Evolutionary conservation across 1,140 invertebrate genomes (phyloP).

Genomic region (Contarinia nasturtii): DNA sequence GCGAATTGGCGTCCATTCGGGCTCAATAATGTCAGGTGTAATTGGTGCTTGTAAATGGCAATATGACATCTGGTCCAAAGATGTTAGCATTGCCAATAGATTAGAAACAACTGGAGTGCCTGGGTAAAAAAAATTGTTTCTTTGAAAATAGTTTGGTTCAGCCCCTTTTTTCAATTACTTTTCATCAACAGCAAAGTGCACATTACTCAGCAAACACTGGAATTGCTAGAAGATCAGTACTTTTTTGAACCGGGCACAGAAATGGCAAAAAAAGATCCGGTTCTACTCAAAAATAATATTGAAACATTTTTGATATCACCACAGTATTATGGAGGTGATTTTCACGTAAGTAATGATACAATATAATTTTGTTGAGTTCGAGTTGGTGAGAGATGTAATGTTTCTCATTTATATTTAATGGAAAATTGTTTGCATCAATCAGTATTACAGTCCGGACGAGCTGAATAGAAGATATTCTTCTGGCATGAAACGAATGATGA

Average conservation of each 20-base stretch:
- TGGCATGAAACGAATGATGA: not conserved
- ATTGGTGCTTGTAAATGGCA: conserved; percentile 89
- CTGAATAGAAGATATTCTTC: not conserved
- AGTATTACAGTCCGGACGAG: not conserved
- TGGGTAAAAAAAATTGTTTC: conserved; percentile 44
- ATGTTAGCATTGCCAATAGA: conserved; percentile 85
- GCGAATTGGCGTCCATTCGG: conserved; percentile 89
- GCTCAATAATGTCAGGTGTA: conserved; percentile 76
- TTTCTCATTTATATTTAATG: not conserved
- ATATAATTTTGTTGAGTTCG: no score
- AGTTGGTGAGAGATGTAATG: no score
- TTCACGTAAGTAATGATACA: not conserved
- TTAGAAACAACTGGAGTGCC: conserved; percentile 85
- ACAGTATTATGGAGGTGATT: not conserved
- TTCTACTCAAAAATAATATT: conserved; percentile 47
- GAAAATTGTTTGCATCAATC: not conserved
- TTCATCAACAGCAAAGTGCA: conserved; percentile 50
- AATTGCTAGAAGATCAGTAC: conserved; percentile 40
- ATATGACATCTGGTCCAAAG: conserved; percentile 91
- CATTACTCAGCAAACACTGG: conserved; percentile 59
- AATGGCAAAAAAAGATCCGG: conserved; percentile 42
- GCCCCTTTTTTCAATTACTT: not conserved
- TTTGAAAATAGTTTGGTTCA: not conserved
- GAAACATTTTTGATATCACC: conserved; percentile 45
- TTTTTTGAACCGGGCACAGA: conserved; percentile 36